Percentiles rank a stretch among this genome's conserved stretches.
Evolutionary conservation across 2,888 invertebrate species (phyloP).

Genomic region (Lasioglossum villosulum): DNA sequence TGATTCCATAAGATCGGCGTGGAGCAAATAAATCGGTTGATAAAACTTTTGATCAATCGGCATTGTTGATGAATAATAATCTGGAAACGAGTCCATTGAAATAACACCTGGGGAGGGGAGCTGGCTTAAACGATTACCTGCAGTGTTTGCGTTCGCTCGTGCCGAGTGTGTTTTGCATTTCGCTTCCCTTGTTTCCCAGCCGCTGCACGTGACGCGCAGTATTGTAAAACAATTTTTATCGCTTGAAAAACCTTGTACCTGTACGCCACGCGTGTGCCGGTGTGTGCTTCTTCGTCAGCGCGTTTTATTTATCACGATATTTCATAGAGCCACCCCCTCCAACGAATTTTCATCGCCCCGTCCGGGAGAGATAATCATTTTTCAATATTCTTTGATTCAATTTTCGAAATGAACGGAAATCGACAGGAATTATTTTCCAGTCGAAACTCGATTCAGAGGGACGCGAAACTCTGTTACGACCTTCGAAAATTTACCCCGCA

Average conservation of each 20-base stretch:
- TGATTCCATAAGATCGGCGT: not conserved
- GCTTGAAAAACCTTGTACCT: constrained; percentile 29
- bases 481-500: not conserved
- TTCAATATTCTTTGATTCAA: not conserved
- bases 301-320: constrained; percentile 27
- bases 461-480: not conserved
- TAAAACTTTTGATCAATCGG: constrained; percentile 22
- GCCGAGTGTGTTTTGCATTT: constrained; percentile 47
- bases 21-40: not conserved
- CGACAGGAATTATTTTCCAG: not conserved
- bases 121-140: constrained; percentile 39
- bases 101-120: not conserved
- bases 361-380: not conserved
- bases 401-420: constrained; percentile 1
- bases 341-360: not conserved
- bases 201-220: constrained; percentile 38
- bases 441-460: not conserved
- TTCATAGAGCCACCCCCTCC: not conserved
- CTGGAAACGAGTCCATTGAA: constrained; percentile 33
- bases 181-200: constrained; percentile 45
- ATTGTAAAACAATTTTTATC: constrained; percentile 57
- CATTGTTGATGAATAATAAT: constrained; percentile 27
- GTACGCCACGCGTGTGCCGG: not conserved
- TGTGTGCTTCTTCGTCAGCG: not conserved
- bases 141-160: constrained; percentile 21